Evolutionary conservation across 2,888 invertebrate species (phyloP).

Genomic region (Hydropsyche betteni): DNA sequence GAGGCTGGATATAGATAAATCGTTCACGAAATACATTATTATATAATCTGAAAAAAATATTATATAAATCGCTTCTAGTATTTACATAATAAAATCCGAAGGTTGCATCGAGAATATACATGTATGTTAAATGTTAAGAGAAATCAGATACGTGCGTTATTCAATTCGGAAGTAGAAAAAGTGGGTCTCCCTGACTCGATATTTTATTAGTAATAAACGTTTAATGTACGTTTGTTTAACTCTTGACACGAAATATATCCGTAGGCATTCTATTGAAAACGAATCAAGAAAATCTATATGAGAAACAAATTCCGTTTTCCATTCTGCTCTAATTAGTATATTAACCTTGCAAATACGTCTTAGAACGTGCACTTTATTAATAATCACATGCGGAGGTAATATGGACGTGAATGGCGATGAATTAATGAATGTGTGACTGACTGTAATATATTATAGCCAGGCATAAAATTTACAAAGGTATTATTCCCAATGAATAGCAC

Average conservation of each 20-base stretch:
- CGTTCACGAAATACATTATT: no score
- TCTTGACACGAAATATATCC: no score
- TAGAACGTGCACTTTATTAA: neutral
- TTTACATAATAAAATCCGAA: no score
- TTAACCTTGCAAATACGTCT: neutral
- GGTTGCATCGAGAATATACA: no score
- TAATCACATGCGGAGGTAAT: slow-evolving; percentile 6
- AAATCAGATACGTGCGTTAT: slow-evolving; percentile 2
- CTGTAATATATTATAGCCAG: neutral
- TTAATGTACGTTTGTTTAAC: no score
- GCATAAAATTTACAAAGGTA: neutral
- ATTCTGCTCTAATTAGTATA: slow-evolving; percentile 1
- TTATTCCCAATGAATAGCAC: neutral
- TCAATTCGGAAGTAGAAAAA: slow-evolving; percentile 2
- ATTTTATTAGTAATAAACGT: neutral
- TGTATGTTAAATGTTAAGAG: no score
- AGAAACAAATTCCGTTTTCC: neutral
- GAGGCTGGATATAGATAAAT: no score
- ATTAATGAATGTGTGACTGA: neutral
- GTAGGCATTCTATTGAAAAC: no score
- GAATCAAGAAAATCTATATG: neutral
- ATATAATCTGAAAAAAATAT: no score
- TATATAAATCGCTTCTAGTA: no score
- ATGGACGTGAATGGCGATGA: slow-evolving; percentile 8
- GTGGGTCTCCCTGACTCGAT: slow-evolving; percentile 20